These are phyloP conservation scores for Pantala flavescens DNA, from an alignment of 1,140 invertebrate species.

Conservation along the genomic window DNA sequence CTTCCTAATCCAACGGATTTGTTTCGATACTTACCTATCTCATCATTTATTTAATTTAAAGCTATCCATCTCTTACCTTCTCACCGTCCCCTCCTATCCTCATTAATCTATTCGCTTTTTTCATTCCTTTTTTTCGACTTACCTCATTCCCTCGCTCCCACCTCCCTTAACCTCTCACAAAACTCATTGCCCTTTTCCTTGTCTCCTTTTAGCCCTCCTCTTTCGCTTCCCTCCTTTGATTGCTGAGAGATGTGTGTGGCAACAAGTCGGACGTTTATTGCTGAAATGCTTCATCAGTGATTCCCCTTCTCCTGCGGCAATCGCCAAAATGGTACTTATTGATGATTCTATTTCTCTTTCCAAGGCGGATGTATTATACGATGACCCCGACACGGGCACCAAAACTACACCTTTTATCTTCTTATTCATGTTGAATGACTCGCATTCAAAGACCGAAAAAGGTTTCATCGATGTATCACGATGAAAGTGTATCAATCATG, in stretches of 20 bases:
- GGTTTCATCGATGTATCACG: too few relatives aligned
- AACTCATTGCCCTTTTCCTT: neutral
- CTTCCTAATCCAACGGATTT: neutral
- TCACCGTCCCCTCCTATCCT: neutral
- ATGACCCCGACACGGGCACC: too few relatives aligned
- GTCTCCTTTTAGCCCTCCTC: neutral
- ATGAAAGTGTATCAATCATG: too few relatives aligned
- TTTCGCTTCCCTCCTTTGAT: neutral
- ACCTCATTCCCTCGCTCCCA: neutral
- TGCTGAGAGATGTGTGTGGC: neutral
- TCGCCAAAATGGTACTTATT: neutral
- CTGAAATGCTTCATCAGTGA: neutral
- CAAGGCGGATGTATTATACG: too few relatives aligned
- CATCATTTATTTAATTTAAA: neutral
- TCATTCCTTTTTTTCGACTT: neutral
- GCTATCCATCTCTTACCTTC: neutral
- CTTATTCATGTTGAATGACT: too few relatives aligned
- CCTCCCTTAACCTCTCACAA: neutral
- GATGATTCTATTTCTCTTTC: neutral
- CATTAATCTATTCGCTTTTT: too few relatives aligned
- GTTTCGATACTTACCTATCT: neutral
- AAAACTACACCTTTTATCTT: too few relatives aligned
- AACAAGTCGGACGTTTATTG: slow-evolving; percentile 1
- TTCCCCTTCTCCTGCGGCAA: neutral
- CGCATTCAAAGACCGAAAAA: too few relatives aligned